Base-by-base conservation (phyloP, 2,113 vertebrate species). In the Cephalopterus ornatus region DNA sequence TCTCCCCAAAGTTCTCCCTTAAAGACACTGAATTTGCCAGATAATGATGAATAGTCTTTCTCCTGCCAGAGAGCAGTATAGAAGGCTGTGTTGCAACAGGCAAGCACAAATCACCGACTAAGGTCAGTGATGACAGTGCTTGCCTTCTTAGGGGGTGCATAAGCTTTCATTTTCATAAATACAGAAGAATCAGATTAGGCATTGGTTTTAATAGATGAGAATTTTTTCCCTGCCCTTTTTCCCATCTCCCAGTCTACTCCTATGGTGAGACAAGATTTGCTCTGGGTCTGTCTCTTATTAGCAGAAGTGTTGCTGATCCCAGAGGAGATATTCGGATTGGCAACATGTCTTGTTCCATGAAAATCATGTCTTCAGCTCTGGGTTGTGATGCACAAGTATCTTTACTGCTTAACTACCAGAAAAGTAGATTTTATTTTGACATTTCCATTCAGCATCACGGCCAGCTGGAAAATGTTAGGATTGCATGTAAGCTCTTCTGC, bases 111-210 rank as follows among this genome's bases (percentile, higher is more conserved):
- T 80, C 47, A 35, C 23, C 8, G 15, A 4, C 33, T 52, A 32
- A 89, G 22, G 79, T 78, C 50, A 61, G 22, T 3, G 20, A 53
- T 46, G 73, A 83, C 39, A 75, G 32, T 27, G 2, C 24, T 66
- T 84, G 27, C 35, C 56, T 93, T 90, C 74, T 93, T 85, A 92
- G 14, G n/a, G 66, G 17, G 8, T 73, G 32, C 56, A 78, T 89
- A 88, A 85, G 17, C 61, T 96, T 88, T 88, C 37, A 32, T 72
- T 91, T 93, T 80, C 74, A 62, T 81, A 93, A 87, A 44, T 20
- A 50, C 32, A 42, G 84, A 88, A 94, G 28, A 91, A 85, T 82
- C 79, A 61, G 42, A 52, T 92, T 75, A 82, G 23, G 62, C 13
- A 14, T 44, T 76, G 37, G 6, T 5, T 85, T 47, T 65, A 68